Evolutionary conservation across 2,113 vertebrate genomes (phyloP).

Genomic region (Rafetus swinhoei): DNA sequence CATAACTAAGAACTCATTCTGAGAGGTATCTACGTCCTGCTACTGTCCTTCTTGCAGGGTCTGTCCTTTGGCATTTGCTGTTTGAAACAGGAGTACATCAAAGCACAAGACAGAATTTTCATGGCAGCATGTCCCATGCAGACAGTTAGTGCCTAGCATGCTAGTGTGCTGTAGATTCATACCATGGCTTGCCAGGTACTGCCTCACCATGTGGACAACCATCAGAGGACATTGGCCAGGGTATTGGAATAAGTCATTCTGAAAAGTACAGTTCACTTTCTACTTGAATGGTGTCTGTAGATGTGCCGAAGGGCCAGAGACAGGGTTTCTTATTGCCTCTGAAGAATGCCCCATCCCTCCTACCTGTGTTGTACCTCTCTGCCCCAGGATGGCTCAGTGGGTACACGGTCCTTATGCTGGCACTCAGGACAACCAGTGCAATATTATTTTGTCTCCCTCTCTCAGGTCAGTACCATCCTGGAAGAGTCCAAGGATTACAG

Average conservation of each 20-base stretch:
- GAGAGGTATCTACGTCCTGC: background rate
- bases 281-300: fast-evolving
- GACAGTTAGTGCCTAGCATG: background rate
- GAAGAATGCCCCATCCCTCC: background rate
- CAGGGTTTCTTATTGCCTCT: background rate
- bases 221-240: background rate
- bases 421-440: background rate
- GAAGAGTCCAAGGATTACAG: slow-evolving; percentile 60
- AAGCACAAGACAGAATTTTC: background rate
- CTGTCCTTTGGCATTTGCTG: background rate
- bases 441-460: background rate
- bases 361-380: background rate
- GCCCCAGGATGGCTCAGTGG: background rate
- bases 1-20: background rate
- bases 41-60: background rate
- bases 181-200: background rate
- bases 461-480: slow-evolving; percentile 68
- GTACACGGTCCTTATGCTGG: background rate
- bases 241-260: background rate
- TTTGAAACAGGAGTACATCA: background rate
- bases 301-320: background rate
- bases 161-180: background rate
- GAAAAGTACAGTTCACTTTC: background rate
- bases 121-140: background rate
- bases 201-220: background rate